A percentile compares a stretch with the other conserved stretches of the same genome.
phyloP scores from a whole-genome alignment of 2,113 vertebrate species.

The Zosterops pallidus region DNA sequence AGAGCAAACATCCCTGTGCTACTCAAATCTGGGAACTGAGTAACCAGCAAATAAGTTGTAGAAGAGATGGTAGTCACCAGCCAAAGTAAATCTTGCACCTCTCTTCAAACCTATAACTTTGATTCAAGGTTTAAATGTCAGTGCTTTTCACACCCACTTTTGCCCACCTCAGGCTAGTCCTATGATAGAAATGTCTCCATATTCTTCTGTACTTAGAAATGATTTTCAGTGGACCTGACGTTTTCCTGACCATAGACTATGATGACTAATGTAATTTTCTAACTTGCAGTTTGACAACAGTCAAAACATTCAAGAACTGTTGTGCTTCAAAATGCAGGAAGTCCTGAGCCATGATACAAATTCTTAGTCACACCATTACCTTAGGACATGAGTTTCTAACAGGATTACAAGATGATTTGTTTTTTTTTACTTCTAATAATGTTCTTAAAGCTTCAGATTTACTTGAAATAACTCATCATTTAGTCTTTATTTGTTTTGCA shows the following conservation, averaged over 20 bases:
- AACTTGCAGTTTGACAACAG: background rate
- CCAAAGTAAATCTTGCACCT: background rate
- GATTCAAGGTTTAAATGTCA: conserved; percentile 32
- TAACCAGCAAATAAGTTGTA: background rate
- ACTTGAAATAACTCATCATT: background rate
- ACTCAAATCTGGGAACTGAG: background rate
- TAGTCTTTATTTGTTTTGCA: background rate
- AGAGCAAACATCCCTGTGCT: background rate
- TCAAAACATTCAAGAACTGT: background rate
- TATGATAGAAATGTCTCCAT: background rate
- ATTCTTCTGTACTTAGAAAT: background rate
- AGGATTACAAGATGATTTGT: background rate
- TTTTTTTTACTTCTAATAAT: background rate
- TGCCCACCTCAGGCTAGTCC: background rate
- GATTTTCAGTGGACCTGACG: background rate
- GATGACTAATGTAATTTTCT: conserved; percentile 17
- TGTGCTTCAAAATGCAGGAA: background rate
- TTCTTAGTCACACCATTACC: background rate
- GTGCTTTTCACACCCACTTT: background rate
- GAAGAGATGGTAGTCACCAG: background rate
- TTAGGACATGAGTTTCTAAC: background rate
- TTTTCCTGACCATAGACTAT: conserved; percentile 19
- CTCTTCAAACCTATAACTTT: conserved; percentile 1
- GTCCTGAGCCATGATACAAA: background rate
- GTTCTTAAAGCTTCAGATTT: background rate